phyloP scores from a whole-genome alignment of 2,797 vertebrate species.

The Bufotes viridis region DNA sequence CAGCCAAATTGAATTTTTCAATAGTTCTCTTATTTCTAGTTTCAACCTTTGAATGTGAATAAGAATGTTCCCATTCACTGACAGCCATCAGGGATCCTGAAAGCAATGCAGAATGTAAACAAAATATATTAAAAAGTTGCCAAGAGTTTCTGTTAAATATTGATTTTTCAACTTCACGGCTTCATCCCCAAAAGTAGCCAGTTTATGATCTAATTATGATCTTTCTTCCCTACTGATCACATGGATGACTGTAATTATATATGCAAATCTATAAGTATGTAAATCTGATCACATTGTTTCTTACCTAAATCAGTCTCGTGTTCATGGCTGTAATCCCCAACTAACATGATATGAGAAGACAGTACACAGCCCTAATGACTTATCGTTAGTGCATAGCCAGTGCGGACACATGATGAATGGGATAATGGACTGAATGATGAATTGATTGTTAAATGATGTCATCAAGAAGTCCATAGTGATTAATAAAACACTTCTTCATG shows the following conservation, averaged over 20 bases:
- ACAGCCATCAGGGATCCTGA: no score
- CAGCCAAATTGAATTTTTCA: no score
- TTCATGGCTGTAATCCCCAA: background rate
- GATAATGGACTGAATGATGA: conserved; percentile 49
- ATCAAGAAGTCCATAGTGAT: conserved; percentile 39
- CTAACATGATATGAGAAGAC: background rate
- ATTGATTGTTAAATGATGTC: conserved; percentile 46
- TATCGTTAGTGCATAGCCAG: conserved; percentile 22
- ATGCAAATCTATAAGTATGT: background rate
- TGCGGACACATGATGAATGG: conserved; percentile 39
- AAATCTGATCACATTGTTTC: no score
- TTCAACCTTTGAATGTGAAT: no score
- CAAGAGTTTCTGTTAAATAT: no score
- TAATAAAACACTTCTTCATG: conserved; percentile 50
- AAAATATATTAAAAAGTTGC: no score
- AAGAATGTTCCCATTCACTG: no score
- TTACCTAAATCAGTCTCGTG: background rate
- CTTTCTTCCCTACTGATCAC: background rate
- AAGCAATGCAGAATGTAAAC: no score
- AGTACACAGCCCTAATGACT: background rate
- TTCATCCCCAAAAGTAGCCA: no score
- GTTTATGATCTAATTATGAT: background rate
- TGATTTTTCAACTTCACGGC: no score
- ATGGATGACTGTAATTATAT: background rate
- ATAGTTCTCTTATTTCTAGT: no score